phyloP scores from a whole-genome alignment of 1,140 invertebrate genomes.

The Tetraneura akinire region DNA sequence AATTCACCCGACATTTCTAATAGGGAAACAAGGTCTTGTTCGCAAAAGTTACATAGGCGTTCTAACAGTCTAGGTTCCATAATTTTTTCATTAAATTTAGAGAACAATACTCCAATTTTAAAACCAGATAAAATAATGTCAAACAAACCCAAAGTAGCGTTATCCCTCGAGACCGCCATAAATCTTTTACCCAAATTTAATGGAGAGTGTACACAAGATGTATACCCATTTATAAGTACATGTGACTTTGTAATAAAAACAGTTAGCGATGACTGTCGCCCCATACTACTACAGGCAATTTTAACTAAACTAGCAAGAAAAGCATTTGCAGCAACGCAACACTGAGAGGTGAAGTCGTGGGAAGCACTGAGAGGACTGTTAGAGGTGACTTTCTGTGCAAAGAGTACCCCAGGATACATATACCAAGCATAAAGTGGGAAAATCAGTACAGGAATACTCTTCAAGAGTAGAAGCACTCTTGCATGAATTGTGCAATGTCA shows the following conservation, averaged over 20 bases:
- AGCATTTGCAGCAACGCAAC: neutral
- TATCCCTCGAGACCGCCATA: neutral
- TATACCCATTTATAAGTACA: neutral
- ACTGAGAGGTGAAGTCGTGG: neutral
- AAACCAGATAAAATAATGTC: neutral
- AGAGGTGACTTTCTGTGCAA: too few relatives aligned
- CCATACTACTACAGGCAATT: neutral
- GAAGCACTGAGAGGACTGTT: too few relatives aligned
- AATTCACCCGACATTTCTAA: neutral
- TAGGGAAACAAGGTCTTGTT: neutral
- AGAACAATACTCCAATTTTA: neutral
- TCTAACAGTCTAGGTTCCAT: neutral
- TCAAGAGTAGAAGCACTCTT: too few relatives aligned
- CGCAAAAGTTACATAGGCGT: neutral
- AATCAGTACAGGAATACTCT: too few relatives aligned
- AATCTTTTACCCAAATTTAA: neutral
- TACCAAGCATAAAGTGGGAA: too few relatives aligned
- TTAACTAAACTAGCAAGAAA: neutral
- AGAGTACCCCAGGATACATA: too few relatives aligned
- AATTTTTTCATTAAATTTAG: neutral
- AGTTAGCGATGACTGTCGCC: neutral
- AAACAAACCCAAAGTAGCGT: neutral
- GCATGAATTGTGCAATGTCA: too few relatives aligned
- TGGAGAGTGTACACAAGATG: neutral
- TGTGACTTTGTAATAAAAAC: neutral